These are phyloP conservation scores for Tonatia bakeri DNA, from an alignment of 2,113 vertebrate genomes.

Conservation along the genomic window DNA sequence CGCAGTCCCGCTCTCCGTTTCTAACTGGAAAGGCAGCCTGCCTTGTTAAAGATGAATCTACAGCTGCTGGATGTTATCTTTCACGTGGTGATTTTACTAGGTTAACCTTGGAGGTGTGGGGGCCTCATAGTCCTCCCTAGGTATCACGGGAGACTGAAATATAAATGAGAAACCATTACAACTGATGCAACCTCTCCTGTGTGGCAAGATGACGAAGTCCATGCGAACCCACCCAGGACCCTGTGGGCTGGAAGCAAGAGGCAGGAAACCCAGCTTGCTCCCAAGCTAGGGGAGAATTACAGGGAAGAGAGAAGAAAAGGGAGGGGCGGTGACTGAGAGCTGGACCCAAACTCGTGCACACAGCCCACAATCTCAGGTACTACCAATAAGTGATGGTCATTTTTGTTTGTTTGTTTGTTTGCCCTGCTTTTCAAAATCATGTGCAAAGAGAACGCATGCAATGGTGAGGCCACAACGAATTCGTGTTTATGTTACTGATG, in stretches of 20 bases:
- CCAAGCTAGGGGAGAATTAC: too few relatives aligned
- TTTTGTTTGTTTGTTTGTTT: too few relatives aligned
- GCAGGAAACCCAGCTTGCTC: too few relatives aligned
- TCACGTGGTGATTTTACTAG: not conserved
- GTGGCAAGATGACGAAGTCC: not conserved
- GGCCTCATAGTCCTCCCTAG: not conserved
- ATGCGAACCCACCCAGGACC: not conserved
- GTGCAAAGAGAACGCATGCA: not conserved
- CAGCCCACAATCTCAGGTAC: not conserved
- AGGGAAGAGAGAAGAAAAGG: not conserved
- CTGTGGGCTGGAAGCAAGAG: not conserved
- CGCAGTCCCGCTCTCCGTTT: not conserved
- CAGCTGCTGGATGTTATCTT: not conserved
- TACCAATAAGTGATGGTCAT: rapidly evolving
- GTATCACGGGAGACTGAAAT: not conserved
- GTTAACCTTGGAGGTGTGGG: not conserved
- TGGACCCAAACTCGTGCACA: rapidly evolving
- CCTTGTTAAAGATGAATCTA: not conserved
- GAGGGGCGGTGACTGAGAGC: not conserved
- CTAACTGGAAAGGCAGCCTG: not conserved
- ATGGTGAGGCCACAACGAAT: not conserved
- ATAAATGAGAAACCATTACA: not conserved
- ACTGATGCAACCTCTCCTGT: not conserved
- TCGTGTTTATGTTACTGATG: not conserved
- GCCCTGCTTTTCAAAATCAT: not conserved